A percentile compares a stretch with the other conserved stretches of the same genome.
Conservation (phyloP, 2,797 vertebrate species). For the Avahi laniger region DNA sequence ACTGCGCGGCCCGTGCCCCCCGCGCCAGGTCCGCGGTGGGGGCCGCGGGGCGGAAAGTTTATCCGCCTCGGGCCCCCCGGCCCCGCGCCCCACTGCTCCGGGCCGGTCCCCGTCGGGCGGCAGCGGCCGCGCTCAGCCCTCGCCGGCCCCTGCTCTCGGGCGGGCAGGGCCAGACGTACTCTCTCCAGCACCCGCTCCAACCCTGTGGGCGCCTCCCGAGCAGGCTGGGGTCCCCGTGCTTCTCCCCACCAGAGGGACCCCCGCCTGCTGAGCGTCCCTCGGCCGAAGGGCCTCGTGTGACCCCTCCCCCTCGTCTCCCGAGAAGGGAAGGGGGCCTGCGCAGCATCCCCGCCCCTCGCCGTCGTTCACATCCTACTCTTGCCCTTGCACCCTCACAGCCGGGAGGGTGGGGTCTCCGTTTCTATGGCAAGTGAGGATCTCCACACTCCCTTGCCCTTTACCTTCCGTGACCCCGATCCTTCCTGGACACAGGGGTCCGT, state of each 20-base stretch:
- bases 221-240: conserved; percentile 46
- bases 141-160: conserved; percentile 16
- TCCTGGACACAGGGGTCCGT: conserved; percentile 56
- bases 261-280: conserved; percentile 28
- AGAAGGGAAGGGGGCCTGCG: conserved; percentile 45
- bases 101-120: conserved; percentile 65
- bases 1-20: background rate
- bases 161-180: conserved; percentile 58
- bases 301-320: conserved; percentile 38
- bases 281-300: conserved; percentile 58
- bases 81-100: conserved; percentile 44
- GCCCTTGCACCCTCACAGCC: conserved; percentile 63
- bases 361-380: background rate
- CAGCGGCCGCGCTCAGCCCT: conserved; percentile 27
- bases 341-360: conserved; percentile 60
- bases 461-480: conserved; percentile 75
- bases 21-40: conserved; percentile 17
- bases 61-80: conserved; percentile 48
- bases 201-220: conserved; percentile 47
- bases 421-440: conserved; percentile 27
- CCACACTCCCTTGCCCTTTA: conserved; percentile 71
- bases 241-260: conserved; percentile 67
- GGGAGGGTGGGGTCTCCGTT: conserved; percentile 72
- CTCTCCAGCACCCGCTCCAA: conserved; percentile 1
- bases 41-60: conserved; percentile 74